Conservation (phyloP, 2,113 vertebrate species). For the Lophochroa leadbeateri region DNA sequence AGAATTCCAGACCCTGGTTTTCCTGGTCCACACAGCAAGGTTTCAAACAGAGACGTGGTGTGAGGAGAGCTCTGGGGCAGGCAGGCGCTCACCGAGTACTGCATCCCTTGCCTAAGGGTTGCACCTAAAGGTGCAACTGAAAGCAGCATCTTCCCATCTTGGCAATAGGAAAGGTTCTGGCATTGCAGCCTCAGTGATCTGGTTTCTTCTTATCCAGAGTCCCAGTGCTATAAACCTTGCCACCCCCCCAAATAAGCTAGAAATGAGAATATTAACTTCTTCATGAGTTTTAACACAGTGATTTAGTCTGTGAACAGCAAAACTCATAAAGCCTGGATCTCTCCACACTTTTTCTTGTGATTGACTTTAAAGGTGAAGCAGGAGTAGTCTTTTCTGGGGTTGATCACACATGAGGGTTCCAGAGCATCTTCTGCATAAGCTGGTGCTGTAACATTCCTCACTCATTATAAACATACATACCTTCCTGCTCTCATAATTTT, state of each 20-base stretch:
- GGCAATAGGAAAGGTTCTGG: background rate
- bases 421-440: background rate
- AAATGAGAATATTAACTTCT: background rate
- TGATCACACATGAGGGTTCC: background rate
- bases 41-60: background rate
- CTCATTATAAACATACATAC: background rate
- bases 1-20: background rate
- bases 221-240: background rate
- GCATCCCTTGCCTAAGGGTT: background rate
- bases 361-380: background rate
- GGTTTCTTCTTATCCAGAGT: background rate
- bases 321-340: background rate
- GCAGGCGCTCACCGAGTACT: background rate
- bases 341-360: background rate
- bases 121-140: background rate
- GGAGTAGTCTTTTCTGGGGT: background rate
- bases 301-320: background rate
- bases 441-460: background rate
- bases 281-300: background rate
- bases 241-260: fast-evolving
- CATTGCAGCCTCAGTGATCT: background rate
- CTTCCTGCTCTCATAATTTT: background rate
- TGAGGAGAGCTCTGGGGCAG: background rate
- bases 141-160: background rate
- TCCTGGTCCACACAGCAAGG: background rate